Evolutionary conservation across 2,797 vertebrate species (phyloP).

Genomic region (Aldrovandia affinis): DNA sequence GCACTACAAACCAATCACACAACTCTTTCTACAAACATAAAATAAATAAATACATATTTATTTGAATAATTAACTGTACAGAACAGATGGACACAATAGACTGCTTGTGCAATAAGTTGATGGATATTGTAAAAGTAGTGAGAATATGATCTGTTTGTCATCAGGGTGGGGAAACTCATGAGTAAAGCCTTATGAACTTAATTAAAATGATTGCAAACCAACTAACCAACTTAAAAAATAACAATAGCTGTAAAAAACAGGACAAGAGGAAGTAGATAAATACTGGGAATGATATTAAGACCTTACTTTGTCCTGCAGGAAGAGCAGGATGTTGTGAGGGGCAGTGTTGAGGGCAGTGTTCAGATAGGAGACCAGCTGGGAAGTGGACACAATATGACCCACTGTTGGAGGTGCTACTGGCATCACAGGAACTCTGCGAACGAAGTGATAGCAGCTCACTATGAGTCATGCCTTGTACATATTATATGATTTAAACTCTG

Average conservation of each 20-base stretch:
- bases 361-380: slow-evolving; percentile 74
- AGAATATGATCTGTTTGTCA: background rate
- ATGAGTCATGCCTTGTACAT: background rate
- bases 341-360: slow-evolving; percentile 69
- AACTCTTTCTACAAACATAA: too few relatives aligned
- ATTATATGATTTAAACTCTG: too few relatives aligned
- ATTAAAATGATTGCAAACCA: background rate
- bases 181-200: too few relatives aligned
- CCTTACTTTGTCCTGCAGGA: slow-evolving; percentile 86
- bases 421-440: slow-evolving; percentile 64
- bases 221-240: background rate
- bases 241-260: background rate
- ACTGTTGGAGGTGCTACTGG: slow-evolving; percentile 63
- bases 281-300: background rate
- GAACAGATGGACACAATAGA: too few relatives aligned
- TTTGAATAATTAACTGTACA: too few relatives aligned
- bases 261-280: background rate
- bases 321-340: slow-evolving; percentile 80
- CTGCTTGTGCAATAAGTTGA: background rate
- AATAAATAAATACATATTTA: too few relatives aligned
- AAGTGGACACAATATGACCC: slow-evolving; percentile 78
- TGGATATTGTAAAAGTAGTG: background rate
- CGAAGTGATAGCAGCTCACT: slow-evolving; percentile 6
- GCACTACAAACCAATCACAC: too few relatives aligned
- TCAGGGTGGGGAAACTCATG: background rate